A percentile compares a stretch with the other conserved stretches of the same genome.
These are phyloP conservation scores for Stenoptilia bipunctidactyla DNA, from an alignment of 2,888 invertebrate species.

Conservation along the genomic window DNA sequence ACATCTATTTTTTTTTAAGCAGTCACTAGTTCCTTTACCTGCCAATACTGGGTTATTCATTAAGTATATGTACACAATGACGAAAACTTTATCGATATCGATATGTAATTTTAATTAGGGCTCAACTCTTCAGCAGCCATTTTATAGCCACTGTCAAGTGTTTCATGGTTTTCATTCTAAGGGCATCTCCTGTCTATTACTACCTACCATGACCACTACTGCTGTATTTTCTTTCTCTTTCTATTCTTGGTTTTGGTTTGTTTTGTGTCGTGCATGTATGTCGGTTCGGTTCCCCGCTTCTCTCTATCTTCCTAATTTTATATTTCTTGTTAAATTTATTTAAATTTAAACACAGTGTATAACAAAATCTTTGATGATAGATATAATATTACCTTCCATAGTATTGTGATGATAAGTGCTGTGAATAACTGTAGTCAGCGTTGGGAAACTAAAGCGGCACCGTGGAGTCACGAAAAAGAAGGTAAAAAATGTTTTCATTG, in stretches of 20 bases:
- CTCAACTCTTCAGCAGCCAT: no score
- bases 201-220: no score
- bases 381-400: conserved; percentile 41
- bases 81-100: no score
- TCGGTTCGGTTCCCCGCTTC: conserved; percentile 55
- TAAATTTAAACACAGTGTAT: conserved; percentile 16
- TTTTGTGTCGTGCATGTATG: conserved; percentile 60
- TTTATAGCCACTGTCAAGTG: no score
- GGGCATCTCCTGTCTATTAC: no score
- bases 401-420: conserved; percentile 70
- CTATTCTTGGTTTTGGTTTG: conserved; percentile 50
- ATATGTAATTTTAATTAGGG: no score
- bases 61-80: no score
- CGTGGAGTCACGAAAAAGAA: conserved; percentile 73
- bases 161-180: no score
- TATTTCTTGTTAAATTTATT: conserved; percentile 36
- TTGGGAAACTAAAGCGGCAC: conserved; percentile 70
- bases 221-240: conserved; percentile 47
- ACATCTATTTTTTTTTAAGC: no score
- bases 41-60: no score
- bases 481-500: conserved; percentile 62
- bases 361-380: conserved; percentile 48
- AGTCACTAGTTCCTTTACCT: no score
- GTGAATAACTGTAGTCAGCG: conserved; percentile 66
- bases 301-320: conserved; percentile 52